These are phyloP conservation scores for Lithobius niger DNA, from an alignment of 1,140 invertebrate species.

Conservation along the genomic window DNA sequence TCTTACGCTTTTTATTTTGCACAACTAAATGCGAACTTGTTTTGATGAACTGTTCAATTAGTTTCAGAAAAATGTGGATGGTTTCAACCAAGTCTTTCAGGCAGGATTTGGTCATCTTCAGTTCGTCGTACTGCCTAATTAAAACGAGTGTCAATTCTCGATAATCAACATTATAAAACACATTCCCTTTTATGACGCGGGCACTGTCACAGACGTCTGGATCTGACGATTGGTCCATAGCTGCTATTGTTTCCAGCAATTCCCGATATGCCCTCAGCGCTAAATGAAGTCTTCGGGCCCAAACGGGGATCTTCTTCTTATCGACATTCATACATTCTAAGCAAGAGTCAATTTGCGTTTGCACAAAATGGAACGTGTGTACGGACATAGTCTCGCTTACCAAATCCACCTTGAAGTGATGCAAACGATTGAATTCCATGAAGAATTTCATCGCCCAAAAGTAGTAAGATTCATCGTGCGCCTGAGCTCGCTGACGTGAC, in stretches of 20 bases:
- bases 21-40: constrained; percentile 50
- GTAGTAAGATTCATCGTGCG: constrained; percentile 82
- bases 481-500: constrained; percentile 44
- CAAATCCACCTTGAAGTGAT: constrained; percentile 68
- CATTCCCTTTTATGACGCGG: constrained; percentile 74
- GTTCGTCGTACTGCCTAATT: constrained; percentile 65
- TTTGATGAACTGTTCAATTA: constrained; percentile 67
- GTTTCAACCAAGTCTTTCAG: constrained; percentile 77
- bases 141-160: constrained; percentile 72
- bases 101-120: constrained; percentile 70
- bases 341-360: constrained; percentile 78
- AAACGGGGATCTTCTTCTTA: constrained; percentile 67
- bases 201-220: constrained; percentile 53
- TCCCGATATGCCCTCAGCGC: constrained; percentile 54
- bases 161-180: constrained; percentile 91
- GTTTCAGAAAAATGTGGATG: constrained; percentile 80
- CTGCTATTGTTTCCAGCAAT: constrained; percentile 50
- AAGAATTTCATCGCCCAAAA: constrained; percentile 89
- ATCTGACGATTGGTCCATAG: constrained; percentile 62
- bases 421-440: constrained; percentile 88
- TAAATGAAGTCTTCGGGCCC: constrained; percentile 68
- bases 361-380: constrained; percentile 79
- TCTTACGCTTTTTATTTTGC: constrained; percentile 50
- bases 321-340: constrained; percentile 73
- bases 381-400: constrained; percentile 84